Evolutionary conservation across 2,113 vertebrate genomes (phyloP), one percentile per base, ranked within the genome.

Genomic region (Tachycineta bicolor): DNA sequence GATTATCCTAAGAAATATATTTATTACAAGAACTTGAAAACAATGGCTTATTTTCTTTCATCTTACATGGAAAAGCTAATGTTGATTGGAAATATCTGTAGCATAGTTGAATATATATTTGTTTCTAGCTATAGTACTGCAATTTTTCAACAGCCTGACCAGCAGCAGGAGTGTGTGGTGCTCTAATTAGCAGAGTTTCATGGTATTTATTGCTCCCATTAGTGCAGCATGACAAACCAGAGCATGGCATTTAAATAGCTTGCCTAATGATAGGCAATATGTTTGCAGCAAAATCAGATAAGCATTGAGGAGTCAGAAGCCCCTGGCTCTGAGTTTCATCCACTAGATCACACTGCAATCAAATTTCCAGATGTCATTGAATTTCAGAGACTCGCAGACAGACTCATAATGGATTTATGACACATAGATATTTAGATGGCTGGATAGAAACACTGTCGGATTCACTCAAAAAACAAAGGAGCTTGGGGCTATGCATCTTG

Each of bases 131-230:
- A 44, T 29, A 46, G 43, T 24, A 53, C 17, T 76, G 43, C n/a
- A 83, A 80, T 52, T 41, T 81, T 71, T 84, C 60, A 84, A 39
- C 24, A 67, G 41, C 41, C 74, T 87, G 69, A 90, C 75, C 46
- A 62, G 67, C 82, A 64, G 41, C 7, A 4, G 50, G 53, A 68
- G 29, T 43, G 49, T 0, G 0, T 10, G 0, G 20, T 81, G 37
- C 46, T 91, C 53, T 88, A 68, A 93, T 91, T 93, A 95, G 47
- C 12, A 33, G 58, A 5, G 24, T 88, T 90, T 31, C 49, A 33
- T 60, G n/a, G 62, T 80, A 86, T 84, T 94, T 91, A 82, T 85
- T 73, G n/a, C 21, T 91, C 49, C 70, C 53, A 85, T 83, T 91
- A 87, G 75, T 75, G 49, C 74, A 87, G 70, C 86, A 89, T 39